Conservation (phyloP, 2,888 invertebrate species). For the Sycophila texana region DNA sequence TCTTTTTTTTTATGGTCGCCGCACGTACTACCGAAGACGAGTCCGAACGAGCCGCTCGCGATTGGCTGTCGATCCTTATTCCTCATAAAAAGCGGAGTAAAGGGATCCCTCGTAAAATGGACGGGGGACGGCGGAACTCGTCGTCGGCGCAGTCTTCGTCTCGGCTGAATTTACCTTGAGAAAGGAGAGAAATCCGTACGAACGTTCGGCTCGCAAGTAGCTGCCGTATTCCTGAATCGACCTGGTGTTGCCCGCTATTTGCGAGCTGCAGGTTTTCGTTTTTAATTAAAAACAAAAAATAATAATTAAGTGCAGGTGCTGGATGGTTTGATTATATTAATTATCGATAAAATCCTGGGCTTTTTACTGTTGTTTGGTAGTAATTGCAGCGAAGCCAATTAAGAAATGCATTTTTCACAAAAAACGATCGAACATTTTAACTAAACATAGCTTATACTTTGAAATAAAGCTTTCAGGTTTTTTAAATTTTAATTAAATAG, state of each 20-base stretch:
- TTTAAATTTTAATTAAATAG: too few relatives aligned
- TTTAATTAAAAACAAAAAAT: too few relatives aligned
- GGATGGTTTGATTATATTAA: too few relatives aligned
- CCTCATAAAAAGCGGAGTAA: slow-evolving; percentile 58
- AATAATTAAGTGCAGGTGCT: too few relatives aligned
- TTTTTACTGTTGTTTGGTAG: too few relatives aligned
- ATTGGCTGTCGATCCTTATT: slow-evolving; percentile 61
- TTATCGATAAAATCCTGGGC: too few relatives aligned
- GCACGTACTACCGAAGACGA: slow-evolving; percentile 50
- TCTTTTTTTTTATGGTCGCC: slow-evolving; percentile 50
- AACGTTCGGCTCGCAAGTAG: not conserved
- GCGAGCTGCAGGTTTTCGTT: too few relatives aligned
- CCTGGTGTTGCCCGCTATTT: not conserved
- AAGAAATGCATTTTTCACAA: too few relatives aligned
- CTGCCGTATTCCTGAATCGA: not conserved
- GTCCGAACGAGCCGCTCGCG: slow-evolving; percentile 53
- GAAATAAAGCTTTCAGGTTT: too few relatives aligned
- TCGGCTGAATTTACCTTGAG: slow-evolving; percentile 44
- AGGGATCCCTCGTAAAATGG: slow-evolving; percentile 60
- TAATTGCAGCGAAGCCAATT: too few relatives aligned
- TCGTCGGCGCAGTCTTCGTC: slow-evolving; percentile 4
- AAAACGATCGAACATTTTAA: too few relatives aligned
- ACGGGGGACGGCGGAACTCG: slow-evolving; percentile 3
- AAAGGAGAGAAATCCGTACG: slow-evolving; percentile 40
- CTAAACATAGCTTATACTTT: too few relatives aligned